phyloP scores from a whole-genome alignment of 2,888 invertebrate genomes.

The Cancer borealis region DNA sequence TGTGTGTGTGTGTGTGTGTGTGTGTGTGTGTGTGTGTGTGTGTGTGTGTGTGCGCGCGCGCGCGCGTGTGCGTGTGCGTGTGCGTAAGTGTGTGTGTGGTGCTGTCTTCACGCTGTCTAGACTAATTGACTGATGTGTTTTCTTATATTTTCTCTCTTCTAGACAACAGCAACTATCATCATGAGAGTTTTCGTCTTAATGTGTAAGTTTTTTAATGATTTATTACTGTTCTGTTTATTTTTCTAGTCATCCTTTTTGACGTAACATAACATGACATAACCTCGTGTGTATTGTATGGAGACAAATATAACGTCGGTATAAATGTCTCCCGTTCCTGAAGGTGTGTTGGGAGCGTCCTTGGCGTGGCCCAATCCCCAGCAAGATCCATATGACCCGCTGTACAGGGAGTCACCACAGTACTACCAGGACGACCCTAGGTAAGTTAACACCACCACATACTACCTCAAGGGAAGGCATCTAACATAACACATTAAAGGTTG shows the following conservation, averaged over 20 bases:
- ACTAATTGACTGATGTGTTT: neutral
- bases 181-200: slow-evolving; percentile 31
- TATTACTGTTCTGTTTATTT: neutral
- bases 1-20: neutral
- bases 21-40: neutral
- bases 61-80: neutral
- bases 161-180: neutral
- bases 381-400: neutral
- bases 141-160: neutral
- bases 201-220: slow-evolving; percentile 14
- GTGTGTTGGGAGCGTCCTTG: slow-evolving; percentile 18
- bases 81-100: neutral
- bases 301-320: neutral
- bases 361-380: slow-evolving; percentile 24
- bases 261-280: too few relatives aligned
- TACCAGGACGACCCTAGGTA: slow-evolving; percentile 55
- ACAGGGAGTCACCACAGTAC: slow-evolving; percentile 25
- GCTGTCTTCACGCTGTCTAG: neutral
- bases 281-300: too few relatives aligned
- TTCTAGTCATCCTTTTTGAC: neutral
- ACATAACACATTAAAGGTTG: too few relatives aligned
- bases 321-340: slow-evolving; percentile 36
- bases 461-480: neutral
- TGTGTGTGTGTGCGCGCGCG: neutral
- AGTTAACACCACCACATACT: neutral